Base-by-base conservation (phyloP, 1,140 invertebrate genomes). In the Papilio glaucus region DNA sequence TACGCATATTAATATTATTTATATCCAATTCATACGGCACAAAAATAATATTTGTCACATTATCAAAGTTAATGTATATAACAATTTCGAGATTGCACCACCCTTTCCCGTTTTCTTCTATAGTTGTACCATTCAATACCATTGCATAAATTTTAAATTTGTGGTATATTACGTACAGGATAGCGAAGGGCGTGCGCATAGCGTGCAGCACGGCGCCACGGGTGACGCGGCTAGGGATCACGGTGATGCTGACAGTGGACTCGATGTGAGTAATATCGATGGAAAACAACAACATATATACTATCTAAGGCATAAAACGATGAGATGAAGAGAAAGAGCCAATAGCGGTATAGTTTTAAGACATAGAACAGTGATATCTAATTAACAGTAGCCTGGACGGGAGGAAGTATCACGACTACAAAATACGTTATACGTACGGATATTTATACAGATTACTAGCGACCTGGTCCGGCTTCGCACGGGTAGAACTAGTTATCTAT, bases 131-230 rank as follows among this genome's bases (percentile, higher is more conserved):
- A 6, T 61, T 8, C 1, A 21, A 65, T 37, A 39, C 4, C 2
- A 33, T 13, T 61, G 29, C 7, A 38, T 18, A 57, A 7, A 12
- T 39, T 38, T 37, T 67, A 65, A 60, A 53, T n/a, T 53, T 62
- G n/a, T 73, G 63, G 45, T 76, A 53, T 74, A 38, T 39, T 62
- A 67, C 69, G 21, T 78, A 76, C 73, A 92, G 90, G 90, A 92
- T 29, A 87, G 84, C 38, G 88, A 92, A 71, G 90, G 88, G 0
- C 71, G 90, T 0, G 90, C 90, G 0, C 88, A 92, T 29, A 90
- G 88, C 53, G 87, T 92, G 75, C 90, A 92, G 39, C 88, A 90
- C 71, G 90, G 88, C 0, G 76, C 83, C 0, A 77, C 86, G 0
- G 90, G 88, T 0, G 87, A 90, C n/a, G 85, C 90, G 1, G 90